Evolutionary conservation across 2,888 invertebrate genomes (phyloP).

Genomic region (Oxycera nigricornis): DNA sequence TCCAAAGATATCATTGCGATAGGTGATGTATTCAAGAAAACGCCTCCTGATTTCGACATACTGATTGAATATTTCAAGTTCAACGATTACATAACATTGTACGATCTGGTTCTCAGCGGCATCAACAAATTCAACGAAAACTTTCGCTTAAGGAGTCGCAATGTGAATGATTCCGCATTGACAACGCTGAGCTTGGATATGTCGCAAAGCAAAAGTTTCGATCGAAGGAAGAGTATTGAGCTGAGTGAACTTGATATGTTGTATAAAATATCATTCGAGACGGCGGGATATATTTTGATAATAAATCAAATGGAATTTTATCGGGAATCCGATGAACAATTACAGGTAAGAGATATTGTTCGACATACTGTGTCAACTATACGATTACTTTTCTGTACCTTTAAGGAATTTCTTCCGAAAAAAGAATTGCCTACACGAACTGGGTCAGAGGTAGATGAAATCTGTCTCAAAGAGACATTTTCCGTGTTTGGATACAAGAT

Average conservation of each 20-base stretch:
- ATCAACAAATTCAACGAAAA: conserved; percentile 43
- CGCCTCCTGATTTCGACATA: conserved; percentile 53
- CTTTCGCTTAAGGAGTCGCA: conserved; percentile 13
- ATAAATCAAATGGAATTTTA: conserved; percentile 57
- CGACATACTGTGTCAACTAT: background rate
- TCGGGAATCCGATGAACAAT: conserved; percentile 42
- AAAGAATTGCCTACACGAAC: conserved; percentile 49
- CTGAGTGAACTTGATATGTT: conserved; percentile 42
- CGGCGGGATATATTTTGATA: conserved; percentile 56
- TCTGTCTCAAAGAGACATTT: conserved; percentile 52
- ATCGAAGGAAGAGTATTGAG: conserved; percentile 24
- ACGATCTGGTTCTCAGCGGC: conserved; percentile 49
- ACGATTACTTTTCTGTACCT: background rate
- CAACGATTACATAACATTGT: conserved; percentile 51
- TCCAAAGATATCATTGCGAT: conserved; percentile 52
- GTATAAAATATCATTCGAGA: conserved; percentile 50
- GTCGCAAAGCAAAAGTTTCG: conserved; percentile 38
- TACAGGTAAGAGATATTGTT: conserved; percentile 16
- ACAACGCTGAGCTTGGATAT: background rate
- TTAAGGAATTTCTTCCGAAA: conserved; percentile 52
- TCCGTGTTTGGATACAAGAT: conserved; percentile 54
- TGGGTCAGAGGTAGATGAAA: conserved; percentile 57
- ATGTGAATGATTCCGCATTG: background rate
- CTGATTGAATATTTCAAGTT: conserved; percentile 53
- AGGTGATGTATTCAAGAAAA: conserved; percentile 48